Evolutionary conservation across 2,113 vertebrate species (phyloP).

Genomic region (Crypturellus undulatus): DNA sequence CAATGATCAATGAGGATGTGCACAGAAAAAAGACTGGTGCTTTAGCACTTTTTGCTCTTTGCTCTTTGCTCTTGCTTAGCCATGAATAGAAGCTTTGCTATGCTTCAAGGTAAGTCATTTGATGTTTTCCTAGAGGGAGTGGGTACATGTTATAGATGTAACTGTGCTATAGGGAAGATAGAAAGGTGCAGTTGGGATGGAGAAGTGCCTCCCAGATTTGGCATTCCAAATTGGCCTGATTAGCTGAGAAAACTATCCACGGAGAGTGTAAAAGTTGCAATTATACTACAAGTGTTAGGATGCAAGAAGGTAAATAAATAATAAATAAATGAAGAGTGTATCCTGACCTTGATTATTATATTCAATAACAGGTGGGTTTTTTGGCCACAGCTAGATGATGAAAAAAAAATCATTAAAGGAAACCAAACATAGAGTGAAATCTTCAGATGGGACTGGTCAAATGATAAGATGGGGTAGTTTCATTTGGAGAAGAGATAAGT

Average conservation of each 20-base stretch:
- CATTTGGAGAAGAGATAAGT: background rate
- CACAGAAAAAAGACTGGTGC: background rate
- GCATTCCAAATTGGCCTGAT: background rate
- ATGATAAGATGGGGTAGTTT: background rate
- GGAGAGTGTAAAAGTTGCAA: background rate
- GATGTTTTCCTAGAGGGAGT: background rate
- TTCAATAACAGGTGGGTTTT: background rate
- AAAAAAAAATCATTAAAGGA: background rate
- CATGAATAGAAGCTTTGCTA: background rate
- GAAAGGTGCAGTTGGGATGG: background rate
- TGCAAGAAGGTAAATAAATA: background rate
- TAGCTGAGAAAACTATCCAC: background rate
- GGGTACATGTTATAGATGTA: background rate
- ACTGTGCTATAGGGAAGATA: background rate
- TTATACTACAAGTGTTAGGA: background rate
- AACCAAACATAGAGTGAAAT: background rate
- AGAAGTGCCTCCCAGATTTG: background rate
- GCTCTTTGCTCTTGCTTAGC: too few relatives aligned
- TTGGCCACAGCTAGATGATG: background rate
- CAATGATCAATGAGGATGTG: fast-evolving
- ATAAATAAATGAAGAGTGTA: background rate
- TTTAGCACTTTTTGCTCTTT: background rate
- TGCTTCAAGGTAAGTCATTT: background rate
- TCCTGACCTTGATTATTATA: background rate
- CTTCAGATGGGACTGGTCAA: background rate